Percentiles rank a stretch among this genome's conserved stretches.
Conservation (phyloP, 2,113 vertebrate species). For the Bothrops jararaca region DNA sequence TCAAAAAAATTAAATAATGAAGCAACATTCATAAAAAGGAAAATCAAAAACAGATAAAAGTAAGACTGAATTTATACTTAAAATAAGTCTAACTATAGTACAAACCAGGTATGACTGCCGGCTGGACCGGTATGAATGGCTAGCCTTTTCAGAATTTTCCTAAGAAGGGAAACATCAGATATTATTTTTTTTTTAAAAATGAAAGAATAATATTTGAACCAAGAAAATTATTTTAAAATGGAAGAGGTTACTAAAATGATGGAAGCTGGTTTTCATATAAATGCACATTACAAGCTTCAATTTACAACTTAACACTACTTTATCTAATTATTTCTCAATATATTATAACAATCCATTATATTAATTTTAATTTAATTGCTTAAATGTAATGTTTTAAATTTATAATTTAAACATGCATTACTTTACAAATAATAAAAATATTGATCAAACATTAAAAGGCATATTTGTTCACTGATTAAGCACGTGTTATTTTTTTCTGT, state of each 20-base stretch:
- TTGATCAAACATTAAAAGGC: background rate
- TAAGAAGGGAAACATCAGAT: slow-evolving; percentile 71
- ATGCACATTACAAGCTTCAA: background rate
- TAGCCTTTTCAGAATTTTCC: slow-evolving; percentile 92
- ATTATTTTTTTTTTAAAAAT: slow-evolving; percentile 23
- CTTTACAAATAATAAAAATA: background rate
- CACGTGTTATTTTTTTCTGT: background rate
- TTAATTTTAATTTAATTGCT: background rate
- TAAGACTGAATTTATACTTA: slow-evolving; percentile 15
- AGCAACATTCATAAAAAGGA: slow-evolving; percentile 30
- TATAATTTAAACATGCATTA: background rate
- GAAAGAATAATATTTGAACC: background rate
- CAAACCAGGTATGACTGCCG: slow-evolving; percentile 83
- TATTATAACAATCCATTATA: background rate
- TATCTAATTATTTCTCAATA: background rate
- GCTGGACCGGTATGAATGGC: slow-evolving; percentile 76
- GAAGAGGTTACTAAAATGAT: background rate
- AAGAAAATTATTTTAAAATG: slow-evolving; percentile 23
- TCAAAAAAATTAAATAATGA: slow-evolving; percentile 59
- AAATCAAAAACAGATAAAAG: background rate
- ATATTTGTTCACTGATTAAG: background rate
- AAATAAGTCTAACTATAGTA: slow-evolving; percentile 61
- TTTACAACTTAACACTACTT: background rate
- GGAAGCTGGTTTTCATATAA: background rate
- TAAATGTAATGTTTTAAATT: background rate